phyloP scores from a whole-genome alignment of 1,140 invertebrate species.

The Temnothorax nylanderi region DNA sequence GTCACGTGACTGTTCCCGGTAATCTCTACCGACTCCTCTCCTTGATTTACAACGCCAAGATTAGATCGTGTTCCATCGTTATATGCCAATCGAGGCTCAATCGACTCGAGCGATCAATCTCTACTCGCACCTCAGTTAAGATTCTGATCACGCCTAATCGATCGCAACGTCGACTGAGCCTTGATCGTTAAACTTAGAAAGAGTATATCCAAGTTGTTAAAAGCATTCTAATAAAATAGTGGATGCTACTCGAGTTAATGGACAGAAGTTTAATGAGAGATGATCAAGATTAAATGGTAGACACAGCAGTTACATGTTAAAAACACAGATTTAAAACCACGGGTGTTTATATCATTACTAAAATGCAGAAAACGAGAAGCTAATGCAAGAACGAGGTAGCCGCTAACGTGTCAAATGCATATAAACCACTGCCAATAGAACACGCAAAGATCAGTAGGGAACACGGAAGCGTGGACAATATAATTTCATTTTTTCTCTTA shows the following conservation, averaged over 20 bases:
- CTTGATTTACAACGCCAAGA: slow-evolving; percentile 75
- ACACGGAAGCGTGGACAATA: slow-evolving; percentile 68
- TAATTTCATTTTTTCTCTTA: slow-evolving; percentile 41
- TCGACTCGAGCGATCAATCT: slow-evolving; percentile 21
- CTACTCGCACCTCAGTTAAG: background rate
- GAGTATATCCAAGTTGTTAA: slow-evolving; percentile 21
- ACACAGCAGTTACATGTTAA: slow-evolving; percentile 60
- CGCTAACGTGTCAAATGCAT: slow-evolving; percentile 75
- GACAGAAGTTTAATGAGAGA: slow-evolving; percentile 47
- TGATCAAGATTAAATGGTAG: slow-evolving; percentile 52
- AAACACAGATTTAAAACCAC: slow-evolving; percentile 56
- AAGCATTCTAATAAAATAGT: slow-evolving; percentile 44
- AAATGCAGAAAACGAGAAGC: slow-evolving; percentile 76
- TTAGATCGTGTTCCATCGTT: background rate
- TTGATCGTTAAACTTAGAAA: slow-evolving; percentile 33
- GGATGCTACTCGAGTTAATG: slow-evolving; percentile 40
- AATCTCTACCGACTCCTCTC: slow-evolving; percentile 89
- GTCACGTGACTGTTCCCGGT: slow-evolving; percentile 88
- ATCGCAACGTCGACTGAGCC: slow-evolving; percentile 23
- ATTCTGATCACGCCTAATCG: background rate
- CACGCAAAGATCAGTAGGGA: slow-evolving; percentile 62
- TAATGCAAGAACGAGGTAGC: slow-evolving; percentile 60
- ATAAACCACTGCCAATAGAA: slow-evolving; percentile 68
- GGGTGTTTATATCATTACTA: slow-evolving; percentile 47
- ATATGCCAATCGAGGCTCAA: slow-evolving; percentile 30